A percentile compares a stretch with the other conserved stretches of the same genome.
Evolutionary conservation across 2,797 vertebrate species (phyloP).

Genomic region (Odontamblyopus lacepedii): DNA sequence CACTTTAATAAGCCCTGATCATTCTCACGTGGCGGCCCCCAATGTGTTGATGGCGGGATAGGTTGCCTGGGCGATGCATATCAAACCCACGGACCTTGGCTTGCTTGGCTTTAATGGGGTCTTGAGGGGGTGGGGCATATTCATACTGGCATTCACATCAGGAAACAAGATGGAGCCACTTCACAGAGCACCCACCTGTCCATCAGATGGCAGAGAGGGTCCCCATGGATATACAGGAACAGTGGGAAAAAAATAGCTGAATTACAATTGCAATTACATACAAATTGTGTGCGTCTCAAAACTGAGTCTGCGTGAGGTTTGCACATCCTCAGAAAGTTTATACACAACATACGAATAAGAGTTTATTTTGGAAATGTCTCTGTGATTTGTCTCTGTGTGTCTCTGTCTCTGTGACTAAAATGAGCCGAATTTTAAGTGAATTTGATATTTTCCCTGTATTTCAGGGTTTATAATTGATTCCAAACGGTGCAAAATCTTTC

Average conservation of each 20-base stretch:
- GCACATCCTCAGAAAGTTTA: not conserved
- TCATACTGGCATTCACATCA: constrained; percentile 60
- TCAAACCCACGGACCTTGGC: constrained; percentile 62
- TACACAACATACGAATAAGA: not conserved
- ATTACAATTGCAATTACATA: not conserved
- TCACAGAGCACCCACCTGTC: constrained; percentile 63
- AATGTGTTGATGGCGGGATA: constrained; percentile 73
- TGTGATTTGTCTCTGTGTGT: not conserved
- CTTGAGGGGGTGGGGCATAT: constrained; percentile 62
- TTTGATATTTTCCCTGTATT: not conserved
- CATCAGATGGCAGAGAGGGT: constrained; percentile 51
- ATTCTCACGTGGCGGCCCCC: constrained; percentile 73
- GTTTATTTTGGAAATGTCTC: not conserved
- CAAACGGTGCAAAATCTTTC: not conserved
- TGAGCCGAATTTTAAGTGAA: not conserved
- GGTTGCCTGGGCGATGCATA: constrained; percentile 69
- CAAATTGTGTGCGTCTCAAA: not conserved
- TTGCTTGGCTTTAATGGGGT: constrained; percentile 73
- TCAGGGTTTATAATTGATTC: not conserved
- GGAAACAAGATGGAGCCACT: constrained; percentile 58
- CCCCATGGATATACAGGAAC: constrained; percentile 20
- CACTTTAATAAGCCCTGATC: constrained; percentile 78
- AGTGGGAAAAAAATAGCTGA: not conserved
- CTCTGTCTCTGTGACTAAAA: too few species aligned
- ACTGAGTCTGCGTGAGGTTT: not conserved